These are phyloP conservation scores for Lasioglossum zephyrum DNA, from an alignment of 2,888 invertebrate species.

Conservation along the genomic window DNA sequence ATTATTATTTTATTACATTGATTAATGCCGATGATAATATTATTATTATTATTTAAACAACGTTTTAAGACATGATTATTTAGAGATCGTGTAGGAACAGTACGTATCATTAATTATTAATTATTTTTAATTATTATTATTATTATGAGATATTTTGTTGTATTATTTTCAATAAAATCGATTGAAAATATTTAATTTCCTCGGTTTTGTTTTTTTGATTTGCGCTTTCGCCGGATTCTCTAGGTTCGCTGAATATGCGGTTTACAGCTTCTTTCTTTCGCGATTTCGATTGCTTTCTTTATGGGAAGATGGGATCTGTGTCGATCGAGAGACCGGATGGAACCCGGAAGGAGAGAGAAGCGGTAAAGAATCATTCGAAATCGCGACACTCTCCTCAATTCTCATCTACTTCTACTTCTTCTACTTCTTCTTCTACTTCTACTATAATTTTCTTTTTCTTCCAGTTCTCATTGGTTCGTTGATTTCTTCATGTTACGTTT, in stretches of 20 bases:
- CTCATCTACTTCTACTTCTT: constrained; percentile 18
- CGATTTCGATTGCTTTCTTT: constrained; percentile 11
- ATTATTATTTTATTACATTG: constrained; percentile 76
- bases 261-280: constrained; percentile 41
- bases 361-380: constrained; percentile 40
- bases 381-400: constrained; percentile 20
- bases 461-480: not conserved
- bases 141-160: constrained; percentile 84
- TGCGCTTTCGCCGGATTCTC: constrained; percentile 43
- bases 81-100: constrained; percentile 82
- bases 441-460: not conserved
- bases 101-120: constrained; percentile 83
- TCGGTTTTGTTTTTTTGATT: constrained; percentile 64
- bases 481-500: constrained; percentile 14
- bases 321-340: not conserved
- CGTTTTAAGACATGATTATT: constrained; percentile 83
- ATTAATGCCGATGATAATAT: constrained; percentile 77
- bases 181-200: constrained; percentile 82
- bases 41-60: constrained; percentile 82
- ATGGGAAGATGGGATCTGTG: not conserved
- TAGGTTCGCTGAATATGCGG: constrained; percentile 26
- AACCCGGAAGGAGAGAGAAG: not conserved
- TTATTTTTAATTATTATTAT: constrained; percentile 83
- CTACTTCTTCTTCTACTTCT: constrained; percentile 5
- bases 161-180: constrained; percentile 85